Conservation (phyloP, 2,797 vertebrate genomes). For the Rousettus madagascariensis region DNA sequence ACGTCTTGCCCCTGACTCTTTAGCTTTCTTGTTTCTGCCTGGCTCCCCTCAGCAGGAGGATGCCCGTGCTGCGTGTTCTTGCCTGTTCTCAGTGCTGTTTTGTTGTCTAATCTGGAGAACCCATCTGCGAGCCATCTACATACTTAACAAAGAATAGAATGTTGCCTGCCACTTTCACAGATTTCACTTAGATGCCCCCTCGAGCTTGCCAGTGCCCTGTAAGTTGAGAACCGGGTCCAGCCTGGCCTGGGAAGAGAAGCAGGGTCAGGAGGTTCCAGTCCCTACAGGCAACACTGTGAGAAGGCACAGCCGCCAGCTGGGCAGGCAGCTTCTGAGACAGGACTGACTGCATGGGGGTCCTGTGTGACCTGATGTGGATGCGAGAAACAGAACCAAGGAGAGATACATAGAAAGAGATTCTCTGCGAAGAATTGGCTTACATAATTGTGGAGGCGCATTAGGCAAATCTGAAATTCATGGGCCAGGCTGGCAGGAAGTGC, state of each 20-base stretch:
- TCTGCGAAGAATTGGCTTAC: neutral
- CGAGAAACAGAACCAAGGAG: neutral
- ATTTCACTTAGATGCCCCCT: neutral
- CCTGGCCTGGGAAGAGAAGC: neutral
- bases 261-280: accelerated
- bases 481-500: neutral
- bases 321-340: neutral
- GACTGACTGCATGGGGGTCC: neutral
- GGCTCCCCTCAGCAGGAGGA: neutral
- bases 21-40: neutral
- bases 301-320: neutral
- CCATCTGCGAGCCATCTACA: neutral
- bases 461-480: neutral
- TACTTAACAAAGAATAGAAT: no score
- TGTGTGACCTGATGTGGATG: accelerated
- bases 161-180: neutral
- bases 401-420: neutral
- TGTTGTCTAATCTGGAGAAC: neutral
- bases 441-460: accelerated
- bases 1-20: no score
- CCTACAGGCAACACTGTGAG: neutral
- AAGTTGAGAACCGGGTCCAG: neutral
- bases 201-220: neutral
- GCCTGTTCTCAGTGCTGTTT: neutral
- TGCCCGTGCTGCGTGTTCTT: accelerated